Conservation (phyloP, 2,888 invertebrate species). For the Laspeyria flexula region DNA sequence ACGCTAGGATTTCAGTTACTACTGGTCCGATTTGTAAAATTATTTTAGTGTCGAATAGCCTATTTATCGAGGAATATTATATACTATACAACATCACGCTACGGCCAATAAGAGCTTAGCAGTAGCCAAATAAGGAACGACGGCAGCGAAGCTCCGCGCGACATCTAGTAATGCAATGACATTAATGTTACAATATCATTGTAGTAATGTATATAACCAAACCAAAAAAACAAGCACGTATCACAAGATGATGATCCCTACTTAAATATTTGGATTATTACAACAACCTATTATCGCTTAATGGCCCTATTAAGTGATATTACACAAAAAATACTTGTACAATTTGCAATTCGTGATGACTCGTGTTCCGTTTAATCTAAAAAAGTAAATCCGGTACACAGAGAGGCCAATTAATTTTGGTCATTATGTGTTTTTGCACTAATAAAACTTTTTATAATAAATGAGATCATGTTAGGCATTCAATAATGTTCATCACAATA, state of each 20-base stretch:
- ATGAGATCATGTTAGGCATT: constrained; percentile 68
- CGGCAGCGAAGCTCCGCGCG: too few species aligned
- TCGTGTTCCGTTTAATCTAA: constrained; percentile 51
- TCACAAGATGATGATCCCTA: constrained; percentile 4
- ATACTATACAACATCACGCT: too few species aligned
- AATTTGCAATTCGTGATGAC: constrained; percentile 38
- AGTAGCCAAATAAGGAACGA: too few species aligned
- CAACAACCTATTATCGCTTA: constrained; percentile 23
- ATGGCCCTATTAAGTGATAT: constrained; percentile 24
- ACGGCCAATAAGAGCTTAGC: too few species aligned
- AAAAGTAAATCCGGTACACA: constrained; percentile 72
- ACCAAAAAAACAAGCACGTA: not conserved
- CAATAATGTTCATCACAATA: constrained; percentile 43
- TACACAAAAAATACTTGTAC: constrained; percentile 26
- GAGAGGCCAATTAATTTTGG: constrained; percentile 58
- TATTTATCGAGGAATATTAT: too few species aligned
- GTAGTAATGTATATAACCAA: not conserved
- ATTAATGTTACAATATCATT: too few species aligned
- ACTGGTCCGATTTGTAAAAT: too few species aligned
- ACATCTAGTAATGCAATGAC: too few species aligned
- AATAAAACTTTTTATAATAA: constrained; percentile 65
- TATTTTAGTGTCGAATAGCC: too few species aligned
- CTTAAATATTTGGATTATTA: constrained; percentile 17
- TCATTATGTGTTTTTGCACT: constrained; percentile 59
- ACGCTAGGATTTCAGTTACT: too few species aligned